A percentile compares a stretch with the other conserved stretches of the same genome.
phyloP scores from a whole-genome alignment of 2,113 vertebrate genomes.

The Rostratula benghalensis region DNA sequence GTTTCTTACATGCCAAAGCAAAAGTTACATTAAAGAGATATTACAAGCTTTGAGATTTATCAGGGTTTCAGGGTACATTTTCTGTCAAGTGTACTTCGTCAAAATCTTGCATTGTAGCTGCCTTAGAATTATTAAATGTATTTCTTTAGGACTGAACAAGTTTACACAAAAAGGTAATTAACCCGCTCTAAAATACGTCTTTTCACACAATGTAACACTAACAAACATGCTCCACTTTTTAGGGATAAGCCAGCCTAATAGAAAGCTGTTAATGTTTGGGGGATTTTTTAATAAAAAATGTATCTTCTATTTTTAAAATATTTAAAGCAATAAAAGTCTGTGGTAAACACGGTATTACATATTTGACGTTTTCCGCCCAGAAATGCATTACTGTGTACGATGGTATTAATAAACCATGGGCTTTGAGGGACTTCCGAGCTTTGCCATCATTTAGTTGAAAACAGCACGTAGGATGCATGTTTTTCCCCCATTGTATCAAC shows the following conservation, averaged over 20 bases:
- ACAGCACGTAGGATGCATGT: slow-evolving; percentile 32
- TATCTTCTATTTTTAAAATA: slow-evolving; percentile 69
- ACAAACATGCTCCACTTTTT: slow-evolving; percentile 39
- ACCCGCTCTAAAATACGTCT: not conserved
- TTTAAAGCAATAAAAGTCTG: slow-evolving; percentile 63
- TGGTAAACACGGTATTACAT: slow-evolving; percentile 70
- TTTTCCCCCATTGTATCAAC: slow-evolving; percentile 57
- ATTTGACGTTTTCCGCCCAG: slow-evolving; percentile 72
- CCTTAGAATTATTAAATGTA: slow-evolving; percentile 1
- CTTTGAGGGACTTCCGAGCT: slow-evolving; percentile 65
- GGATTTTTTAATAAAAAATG: slow-evolving; percentile 54
- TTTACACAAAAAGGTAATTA: slow-evolving; percentile 36
- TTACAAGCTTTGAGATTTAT: slow-evolving; percentile 3
- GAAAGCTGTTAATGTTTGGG: slow-evolving; percentile 59
- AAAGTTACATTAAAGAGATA: slow-evolving; percentile 65
- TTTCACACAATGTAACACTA: not conserved
- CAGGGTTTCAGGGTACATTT: not conserved
- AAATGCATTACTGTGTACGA: slow-evolving; percentile 69
- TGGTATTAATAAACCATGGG: slow-evolving; percentile 77
- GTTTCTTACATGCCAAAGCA: slow-evolving; percentile 8
- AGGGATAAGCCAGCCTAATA: slow-evolving; percentile 30
- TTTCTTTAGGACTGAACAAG: not conserved
- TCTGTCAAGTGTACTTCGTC: not conserved
- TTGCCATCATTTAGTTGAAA: slow-evolving; percentile 72
- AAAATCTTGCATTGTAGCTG: not conserved